Base-by-base conservation (phyloP, 2,113 vertebrate genomes). In the Labeo catla region DNA sequence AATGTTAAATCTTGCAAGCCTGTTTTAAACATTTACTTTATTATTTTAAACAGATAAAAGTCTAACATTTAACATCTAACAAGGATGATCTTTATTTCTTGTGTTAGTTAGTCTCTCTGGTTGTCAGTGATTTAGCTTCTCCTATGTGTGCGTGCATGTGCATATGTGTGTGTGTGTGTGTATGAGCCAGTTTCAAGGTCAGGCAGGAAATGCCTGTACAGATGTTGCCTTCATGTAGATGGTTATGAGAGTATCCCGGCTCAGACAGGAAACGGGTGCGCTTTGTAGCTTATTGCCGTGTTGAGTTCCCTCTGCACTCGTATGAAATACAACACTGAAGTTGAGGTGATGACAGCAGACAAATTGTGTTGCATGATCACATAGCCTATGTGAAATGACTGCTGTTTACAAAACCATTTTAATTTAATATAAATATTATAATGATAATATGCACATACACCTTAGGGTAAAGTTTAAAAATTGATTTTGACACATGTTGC, bases 121-220 rank as follows among this genome's bases (percentile, higher is more conserved):
- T 4, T 57, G 0, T 52, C 74, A 52, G 23, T 76, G 13, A 76
- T 76, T 68, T 19, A 15, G 28, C 11, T 8, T 54, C 6, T 10
- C 0, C 5, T 57, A 6, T 52, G 47, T 59, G 45, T 4, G 13
- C 8, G 66, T 16, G 34, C 0, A 4, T 54, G 23, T 52, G 16
- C 34, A 12, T 83, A 6, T 28, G 1, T 65, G 23, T 76, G 80
- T 82, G 15, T 72, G 16, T 84, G 43, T 80, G 76, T 16, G 47
- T 59, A 50, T 8, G 63, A 61, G 57, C 78, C 78, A 77, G 90
- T 91, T 89, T 90, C 88, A 91, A 94, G 93, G 93, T 93, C 84
- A 87, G 91, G 91, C 93, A 93, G 94, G 93, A 95, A 95, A 94
- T 93, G 93, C 91, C 91, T 93, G 90, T 85, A 86, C 93, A 93